These are phyloP conservation scores for Tenebrosternarchus preto DNA, from an alignment of 2,113 vertebrate genomes.

Conservation along the genomic window DNA sequence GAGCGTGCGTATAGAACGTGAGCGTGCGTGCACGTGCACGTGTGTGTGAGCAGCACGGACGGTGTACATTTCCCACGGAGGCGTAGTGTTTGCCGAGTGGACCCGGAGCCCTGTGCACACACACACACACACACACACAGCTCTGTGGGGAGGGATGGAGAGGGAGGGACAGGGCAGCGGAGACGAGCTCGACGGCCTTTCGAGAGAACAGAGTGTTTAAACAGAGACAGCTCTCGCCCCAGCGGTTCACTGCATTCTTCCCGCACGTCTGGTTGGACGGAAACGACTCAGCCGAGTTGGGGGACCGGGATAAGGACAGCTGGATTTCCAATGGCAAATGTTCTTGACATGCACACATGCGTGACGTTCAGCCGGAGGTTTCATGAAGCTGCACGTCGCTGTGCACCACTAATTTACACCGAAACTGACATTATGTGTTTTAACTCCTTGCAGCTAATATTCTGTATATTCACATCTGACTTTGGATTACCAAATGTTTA, in stretches of 20 bases:
- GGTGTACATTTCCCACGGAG: conserved; percentile 53
- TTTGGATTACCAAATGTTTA: no score
- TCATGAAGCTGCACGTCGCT: background rate
- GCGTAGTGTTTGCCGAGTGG: conserved; percentile 46
- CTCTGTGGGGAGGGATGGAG: background rate
- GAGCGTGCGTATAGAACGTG: background rate
- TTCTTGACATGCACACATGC: no score
- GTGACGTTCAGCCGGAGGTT: no score
- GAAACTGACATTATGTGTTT: no score
- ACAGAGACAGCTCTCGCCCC: conserved; percentile 19
- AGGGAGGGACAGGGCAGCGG: background rate
- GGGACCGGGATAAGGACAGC: no score
- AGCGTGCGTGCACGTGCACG: background rate
- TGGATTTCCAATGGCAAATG: no score
- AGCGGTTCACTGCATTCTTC: background rate
- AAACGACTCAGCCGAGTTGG: no score
- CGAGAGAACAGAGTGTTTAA: conserved; percentile 27
- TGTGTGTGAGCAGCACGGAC: conserved; percentile 3
- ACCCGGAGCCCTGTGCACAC: conserved; percentile 18
- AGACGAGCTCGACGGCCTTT: conserved; percentile 21
- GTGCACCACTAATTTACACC: no score
- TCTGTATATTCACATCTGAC: no score
- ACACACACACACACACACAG: background rate
- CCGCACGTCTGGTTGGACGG: background rate
- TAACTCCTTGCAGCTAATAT: no score